Evolutionary conservation across 2,113 vertebrate genomes (phyloP).

Genomic region (Psophia crepitans): DNA sequence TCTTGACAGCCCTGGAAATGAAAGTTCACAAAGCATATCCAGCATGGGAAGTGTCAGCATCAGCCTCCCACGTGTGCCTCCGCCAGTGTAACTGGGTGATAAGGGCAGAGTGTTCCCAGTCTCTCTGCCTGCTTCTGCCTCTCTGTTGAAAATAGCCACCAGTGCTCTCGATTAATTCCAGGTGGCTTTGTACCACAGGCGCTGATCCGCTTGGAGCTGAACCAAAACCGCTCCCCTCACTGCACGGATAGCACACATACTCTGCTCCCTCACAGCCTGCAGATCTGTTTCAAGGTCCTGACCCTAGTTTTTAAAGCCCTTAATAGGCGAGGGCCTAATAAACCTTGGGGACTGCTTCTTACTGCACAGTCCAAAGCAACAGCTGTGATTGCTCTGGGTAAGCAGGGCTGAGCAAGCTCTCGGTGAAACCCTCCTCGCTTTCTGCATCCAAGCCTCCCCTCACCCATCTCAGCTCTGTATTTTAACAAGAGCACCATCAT

Average conservation of each 20-base stretch:
- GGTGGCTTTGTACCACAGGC: slow-evolving; percentile 2
- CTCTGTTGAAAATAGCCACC: neutral
- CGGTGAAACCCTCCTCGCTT: neutral
- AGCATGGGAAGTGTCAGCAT: neutral
- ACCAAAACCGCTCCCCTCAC: neutral
- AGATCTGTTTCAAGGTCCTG: slow-evolving; percentile 59
- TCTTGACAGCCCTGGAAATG: neutral
- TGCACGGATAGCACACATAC: neutral
- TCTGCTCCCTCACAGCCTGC: neutral
- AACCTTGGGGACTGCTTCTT: slow-evolving; percentile 26
- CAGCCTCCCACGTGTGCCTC: neutral
- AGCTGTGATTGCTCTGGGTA: slow-evolving; percentile 4
- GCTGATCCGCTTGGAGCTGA: neutral
- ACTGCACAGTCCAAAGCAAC: neutral
- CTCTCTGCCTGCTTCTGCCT: neutral
- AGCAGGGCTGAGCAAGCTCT: neutral
- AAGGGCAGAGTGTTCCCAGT: neutral
- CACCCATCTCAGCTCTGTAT: neutral
- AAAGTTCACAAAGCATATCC: neutral
- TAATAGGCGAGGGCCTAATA: slow-evolving; percentile 45
- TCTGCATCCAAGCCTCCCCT: neutral
- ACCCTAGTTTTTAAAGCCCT: slow-evolving; percentile 44
- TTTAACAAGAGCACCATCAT: neutral
- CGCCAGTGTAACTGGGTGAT: neutral
- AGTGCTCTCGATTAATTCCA: neutral